Base-by-base conservation (phyloP, 2,113 vertebrate genomes). In the Chunga burmeisteri region DNA sequence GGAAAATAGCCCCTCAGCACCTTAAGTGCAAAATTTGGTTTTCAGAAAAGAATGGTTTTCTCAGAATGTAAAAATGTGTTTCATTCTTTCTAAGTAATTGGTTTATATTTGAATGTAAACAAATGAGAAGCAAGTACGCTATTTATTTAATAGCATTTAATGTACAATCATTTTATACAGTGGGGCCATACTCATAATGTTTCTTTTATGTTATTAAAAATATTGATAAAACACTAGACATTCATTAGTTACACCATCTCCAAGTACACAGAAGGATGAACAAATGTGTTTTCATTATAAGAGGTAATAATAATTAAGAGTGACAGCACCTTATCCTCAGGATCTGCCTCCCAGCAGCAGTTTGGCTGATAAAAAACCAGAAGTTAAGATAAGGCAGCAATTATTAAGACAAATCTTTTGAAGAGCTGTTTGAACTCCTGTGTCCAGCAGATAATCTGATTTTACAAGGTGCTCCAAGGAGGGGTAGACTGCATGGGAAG, bases 381-480 rank as follows among this genome's bases (percentile, higher is more conserved):
- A 96, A 98, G 93, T 96, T 97, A 96, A 97, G 97, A 97, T 97
- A 96, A 97, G 92, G 84, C 91, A 81, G 94, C 89, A 94, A 96
- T 96, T 96, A 97, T 98, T 95, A 97, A 98, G 97, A 97, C 93
- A 97, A 95, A 97, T 97, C 97, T 97, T 97, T 86, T 95, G 94
- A 97, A 96, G 95, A 93, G 89, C 95, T 91, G 91, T 97, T 96
- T 96, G 96, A 98, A 96, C 97, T 97, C 94, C 82, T 32, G 79
- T 94, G 86, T 96, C 93, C 95, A 96, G 94, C 95, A 81, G 94
- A 97, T 97, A 97, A 98, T 97, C 96, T 97, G 97, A 98, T 98
- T 98, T 96, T 93, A 81, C 94, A 96, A 96, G 94, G 88, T 93
- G 90, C 96, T 97, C 34, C 15, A 4, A 94, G 94, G 66, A 14